Percentiles rank a stretch among this genome's conserved stretches.
Conservation (phyloP, 2,113 vertebrate genomes). For the Entelurus aequoreus region DNA sequence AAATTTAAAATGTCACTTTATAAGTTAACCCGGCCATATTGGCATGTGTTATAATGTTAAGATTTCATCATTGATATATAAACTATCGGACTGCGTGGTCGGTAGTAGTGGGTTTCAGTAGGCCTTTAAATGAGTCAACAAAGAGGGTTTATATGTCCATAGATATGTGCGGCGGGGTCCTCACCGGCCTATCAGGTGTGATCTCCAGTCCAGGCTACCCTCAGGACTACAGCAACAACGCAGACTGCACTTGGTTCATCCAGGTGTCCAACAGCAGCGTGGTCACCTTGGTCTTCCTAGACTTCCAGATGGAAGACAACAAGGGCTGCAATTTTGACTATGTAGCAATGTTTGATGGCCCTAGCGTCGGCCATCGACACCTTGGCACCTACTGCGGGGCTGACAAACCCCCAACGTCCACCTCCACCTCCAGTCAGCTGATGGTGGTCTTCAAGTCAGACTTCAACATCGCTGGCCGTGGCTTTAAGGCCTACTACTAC, state of each 20-base stretch:
- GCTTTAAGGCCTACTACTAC: slow-evolving; percentile 92
- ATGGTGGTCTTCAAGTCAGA: slow-evolving; percentile 92
- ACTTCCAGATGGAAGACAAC: slow-evolving; percentile 91
- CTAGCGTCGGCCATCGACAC: slow-evolving; percentile 61
- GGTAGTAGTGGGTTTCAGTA: too few species aligned
- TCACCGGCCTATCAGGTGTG: slow-evolving; percentile 87
- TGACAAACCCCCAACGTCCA: slow-evolving; percentile 67
- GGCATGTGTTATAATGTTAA: too few species aligned
- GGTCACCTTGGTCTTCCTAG: slow-evolving; percentile 83
- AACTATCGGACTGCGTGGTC: too few species aligned
- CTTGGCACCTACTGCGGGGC: slow-evolving; percentile 83
- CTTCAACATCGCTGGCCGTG: slow-evolving; percentile 92
- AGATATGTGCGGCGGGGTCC: slow-evolving; percentile 89
- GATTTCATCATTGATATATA: too few species aligned
- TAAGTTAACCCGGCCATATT: too few species aligned
- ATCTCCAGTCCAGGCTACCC: slow-evolving; percentile 92
- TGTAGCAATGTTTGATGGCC: slow-evolving; percentile 83
- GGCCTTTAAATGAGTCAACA: too few species aligned
- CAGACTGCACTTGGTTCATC: slow-evolving; percentile 88
- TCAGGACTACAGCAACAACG: slow-evolving; percentile 86
- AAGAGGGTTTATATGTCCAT: not conserved
- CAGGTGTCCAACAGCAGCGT: slow-evolving; percentile 65
- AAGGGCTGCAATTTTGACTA: slow-evolving; percentile 90
- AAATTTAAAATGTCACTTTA: too few species aligned
- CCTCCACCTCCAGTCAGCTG: slow-evolving; percentile 80